Percentiles rank a stretch among this genome's conserved stretches.
Evolutionary conservation across 2,113 vertebrate genomes (phyloP).

Genomic region (Gavialis gangeticus): DNA sequence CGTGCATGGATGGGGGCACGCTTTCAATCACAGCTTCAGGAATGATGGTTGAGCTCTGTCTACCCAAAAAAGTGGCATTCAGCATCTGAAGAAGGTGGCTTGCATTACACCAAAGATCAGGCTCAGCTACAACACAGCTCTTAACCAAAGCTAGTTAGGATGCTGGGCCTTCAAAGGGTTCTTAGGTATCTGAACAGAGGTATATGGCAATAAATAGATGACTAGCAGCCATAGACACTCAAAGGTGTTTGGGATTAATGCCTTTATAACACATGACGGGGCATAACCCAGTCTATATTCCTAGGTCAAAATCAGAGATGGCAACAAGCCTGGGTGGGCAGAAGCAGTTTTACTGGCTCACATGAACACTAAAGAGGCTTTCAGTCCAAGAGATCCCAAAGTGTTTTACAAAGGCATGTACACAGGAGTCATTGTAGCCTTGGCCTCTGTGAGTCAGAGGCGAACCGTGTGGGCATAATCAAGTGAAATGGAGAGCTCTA

Average conservation of each 20-base stretch:
- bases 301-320: neutral
- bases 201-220: neutral
- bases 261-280: neutral
- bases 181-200: neutral
- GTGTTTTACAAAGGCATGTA: neutral
- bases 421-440: neutral
- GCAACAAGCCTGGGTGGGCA: accelerated
- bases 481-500: neutral
- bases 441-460: neutral
- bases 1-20: neutral
- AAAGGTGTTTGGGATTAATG: neutral
- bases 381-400: neutral
- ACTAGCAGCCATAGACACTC: neutral
- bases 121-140: neutral
- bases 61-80: neutral
- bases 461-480: accelerated
- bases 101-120: neutral
- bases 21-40: neutral
- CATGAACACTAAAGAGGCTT: neutral
- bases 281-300: neutral
- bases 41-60: neutral
- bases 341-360: accelerated
- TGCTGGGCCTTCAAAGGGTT: neutral
- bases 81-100: neutral
- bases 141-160: neutral